Conservation (phyloP, 1,140 invertebrate species). For the Linepithema humile region DNA sequence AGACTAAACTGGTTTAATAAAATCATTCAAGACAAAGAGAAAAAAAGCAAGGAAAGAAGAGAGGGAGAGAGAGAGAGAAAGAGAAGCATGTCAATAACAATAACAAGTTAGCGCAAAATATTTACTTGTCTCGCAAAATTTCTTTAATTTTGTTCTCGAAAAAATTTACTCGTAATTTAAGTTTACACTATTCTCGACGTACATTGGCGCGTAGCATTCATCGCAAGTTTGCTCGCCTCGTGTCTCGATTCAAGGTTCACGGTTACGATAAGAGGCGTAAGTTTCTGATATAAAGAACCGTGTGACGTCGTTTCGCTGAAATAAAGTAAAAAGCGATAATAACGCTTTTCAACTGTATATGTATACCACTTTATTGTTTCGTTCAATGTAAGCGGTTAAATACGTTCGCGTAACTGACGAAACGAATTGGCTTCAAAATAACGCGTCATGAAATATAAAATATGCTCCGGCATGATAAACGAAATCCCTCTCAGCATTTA, state of each 20-base stretch:
- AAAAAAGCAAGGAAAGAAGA: neutral
- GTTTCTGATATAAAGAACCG: conserved; percentile 25
- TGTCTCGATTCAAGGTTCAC: conserved; percentile 39
- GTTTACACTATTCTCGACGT: neutral
- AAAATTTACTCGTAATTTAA: neutral
- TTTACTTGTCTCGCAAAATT: neutral
- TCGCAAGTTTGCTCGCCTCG: neutral
- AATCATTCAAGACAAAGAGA: too few relatives aligned
- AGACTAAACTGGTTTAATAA: neutral
- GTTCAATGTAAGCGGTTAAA: too few relatives aligned
- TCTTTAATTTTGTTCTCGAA: neutral
- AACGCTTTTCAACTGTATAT: too few relatives aligned
- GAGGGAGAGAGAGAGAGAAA: neutral
- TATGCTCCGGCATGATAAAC: neutral
- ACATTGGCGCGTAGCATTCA: conserved; percentile 1
- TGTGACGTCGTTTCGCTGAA: neutral
- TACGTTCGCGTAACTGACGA: too few relatives aligned
- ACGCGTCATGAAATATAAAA: neutral
- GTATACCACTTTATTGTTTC: too few relatives aligned
- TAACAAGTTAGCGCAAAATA: neutral
- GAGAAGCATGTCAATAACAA: too few relatives aligned
- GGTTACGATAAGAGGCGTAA: conserved; percentile 35
- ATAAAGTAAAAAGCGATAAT: neutral
- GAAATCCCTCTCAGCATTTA: neutral
- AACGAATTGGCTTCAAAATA: neutral